Evolutionary conservation across 2,888 invertebrate genomes (phyloP), one percentile per base, ranked within the genome.

Genomic region (Eupithecia exiguata): DNA sequence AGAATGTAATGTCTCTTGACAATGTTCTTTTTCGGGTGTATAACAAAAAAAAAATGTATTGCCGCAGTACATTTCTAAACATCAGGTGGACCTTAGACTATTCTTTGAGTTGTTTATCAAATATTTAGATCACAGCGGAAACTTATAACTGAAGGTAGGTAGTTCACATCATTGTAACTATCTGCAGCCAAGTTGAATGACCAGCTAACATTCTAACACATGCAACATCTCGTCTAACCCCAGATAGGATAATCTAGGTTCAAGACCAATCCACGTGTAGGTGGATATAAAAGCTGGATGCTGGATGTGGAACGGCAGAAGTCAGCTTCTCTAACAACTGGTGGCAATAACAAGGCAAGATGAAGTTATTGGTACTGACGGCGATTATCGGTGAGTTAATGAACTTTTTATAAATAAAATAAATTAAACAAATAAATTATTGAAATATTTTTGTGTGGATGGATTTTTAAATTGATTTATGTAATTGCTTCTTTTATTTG

Each of bases 351-450:
- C n/a, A 66, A 21, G 68, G 76, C 74, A 66, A 78, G 65, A 94
- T 94, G 94, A 94, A 91, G 88, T 80, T 92, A 78, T 81, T 92
- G 80, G 85, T 92, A 71, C 79, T 94, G 77, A 89, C 92, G 90
- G 92, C 92, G 82, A 78, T 93, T 72, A 86, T 93, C 79, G 94
- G 94, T 93, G 61, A 93, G 93, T 87, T 7, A 14, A 10, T 18
- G 6, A n/a, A n/a, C n/a, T 58, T 61, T 5, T 14, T 61, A 5
- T 30, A 61, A 14, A 35, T 36, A 36, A 62, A 62, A 36, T 35
- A 30, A 21, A 30, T 14, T n/a, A 25, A 61, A 61, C 25, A 12
- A 10, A 7, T 58, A 58, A 21, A n/a, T n/a, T n/a, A n/a, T 12
- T 4, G 25, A 0, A n/a, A 49, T 49, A n/a, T 6, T 49, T 49